Conservation (phyloP, 2,113 vertebrate species). For the Aythya baeri region DNA sequence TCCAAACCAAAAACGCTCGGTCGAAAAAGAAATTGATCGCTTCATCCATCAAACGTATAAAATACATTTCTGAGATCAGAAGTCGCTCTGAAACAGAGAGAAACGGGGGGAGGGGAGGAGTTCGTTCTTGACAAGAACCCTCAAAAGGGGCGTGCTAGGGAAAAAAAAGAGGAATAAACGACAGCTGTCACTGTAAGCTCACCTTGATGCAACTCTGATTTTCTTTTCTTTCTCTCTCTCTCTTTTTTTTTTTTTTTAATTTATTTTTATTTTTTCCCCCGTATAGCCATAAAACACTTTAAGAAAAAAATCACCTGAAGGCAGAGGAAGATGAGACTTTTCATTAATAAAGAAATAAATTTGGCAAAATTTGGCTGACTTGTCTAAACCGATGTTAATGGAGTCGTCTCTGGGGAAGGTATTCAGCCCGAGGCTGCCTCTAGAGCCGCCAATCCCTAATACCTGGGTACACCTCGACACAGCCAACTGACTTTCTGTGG, state of each 20-base stretch:
- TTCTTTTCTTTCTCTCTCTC: background rate
- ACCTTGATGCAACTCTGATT: background rate
- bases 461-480: background rate
- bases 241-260: rapidly evolving
- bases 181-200: background rate
- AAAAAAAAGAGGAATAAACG: background rate
- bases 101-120: background rate
- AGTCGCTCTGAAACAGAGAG: background rate
- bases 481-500: background rate
- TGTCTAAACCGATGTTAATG: background rate
- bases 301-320: background rate
- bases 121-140: slow-evolving; percentile 4
- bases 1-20: background rate
- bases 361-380: background rate
- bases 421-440: background rate
- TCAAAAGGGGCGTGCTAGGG: background rate
- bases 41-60: slow-evolving; percentile 44
- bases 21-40: slow-evolving; percentile 23
- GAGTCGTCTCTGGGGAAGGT: background rate
- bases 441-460: background rate
- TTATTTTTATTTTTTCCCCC: background rate
- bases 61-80: slow-evolving; percentile 36
- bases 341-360: slow-evolving; percentile 46
- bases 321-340: background rate
- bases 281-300: background rate